These are phyloP conservation scores for Acromyrmex heyeri DNA, from an alignment of 1,140 invertebrate species.

Conservation along the genomic window DNA sequence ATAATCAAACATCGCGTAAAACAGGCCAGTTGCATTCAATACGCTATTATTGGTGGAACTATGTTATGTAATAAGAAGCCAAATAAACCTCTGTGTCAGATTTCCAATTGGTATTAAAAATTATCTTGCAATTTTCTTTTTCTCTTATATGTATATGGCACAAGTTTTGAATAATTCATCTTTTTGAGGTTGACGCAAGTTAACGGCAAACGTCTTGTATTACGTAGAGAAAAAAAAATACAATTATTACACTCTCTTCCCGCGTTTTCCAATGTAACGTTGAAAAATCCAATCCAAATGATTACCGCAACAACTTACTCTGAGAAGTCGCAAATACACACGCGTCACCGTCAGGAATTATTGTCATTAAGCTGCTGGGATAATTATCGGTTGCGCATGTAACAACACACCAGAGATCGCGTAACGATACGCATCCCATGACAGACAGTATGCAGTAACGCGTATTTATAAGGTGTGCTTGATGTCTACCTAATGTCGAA, in stretches of 20 bases:
- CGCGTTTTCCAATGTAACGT: not conserved
- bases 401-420: slow-evolving; percentile 61
- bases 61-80: not conserved
- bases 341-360: slow-evolving; percentile 42
- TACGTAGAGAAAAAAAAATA: slow-evolving; percentile 13
- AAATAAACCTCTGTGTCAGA: not conserved
- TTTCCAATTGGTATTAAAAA: not conserved
- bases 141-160: not conserved
- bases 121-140: not conserved
- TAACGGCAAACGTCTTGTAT: slow-evolving; percentile 13
- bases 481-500: slow-evolving; percentile 11
- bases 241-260: slow-evolving; percentile 45
- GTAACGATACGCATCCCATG: slow-evolving; percentile 69
- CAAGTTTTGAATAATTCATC: slow-evolving; percentile 11
- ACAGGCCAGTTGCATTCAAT: not conserved
- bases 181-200: not conserved
- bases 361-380: slow-evolving; percentile 57
- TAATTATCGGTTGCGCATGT: slow-evolving; percentile 71
- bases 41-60: not conserved
- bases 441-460: slow-evolving; percentile 57
- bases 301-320: slow-evolving; percentile 46
- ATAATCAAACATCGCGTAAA: slow-evolving; percentile 20
- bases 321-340: slow-evolving; percentile 24
- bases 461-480: slow-evolving; percentile 5
- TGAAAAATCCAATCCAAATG: slow-evolving; percentile 32